Evolutionary conservation across 2,797 vertebrate species (phyloP).

Genomic region (Chiroxiphia lanceolata): DNA sequence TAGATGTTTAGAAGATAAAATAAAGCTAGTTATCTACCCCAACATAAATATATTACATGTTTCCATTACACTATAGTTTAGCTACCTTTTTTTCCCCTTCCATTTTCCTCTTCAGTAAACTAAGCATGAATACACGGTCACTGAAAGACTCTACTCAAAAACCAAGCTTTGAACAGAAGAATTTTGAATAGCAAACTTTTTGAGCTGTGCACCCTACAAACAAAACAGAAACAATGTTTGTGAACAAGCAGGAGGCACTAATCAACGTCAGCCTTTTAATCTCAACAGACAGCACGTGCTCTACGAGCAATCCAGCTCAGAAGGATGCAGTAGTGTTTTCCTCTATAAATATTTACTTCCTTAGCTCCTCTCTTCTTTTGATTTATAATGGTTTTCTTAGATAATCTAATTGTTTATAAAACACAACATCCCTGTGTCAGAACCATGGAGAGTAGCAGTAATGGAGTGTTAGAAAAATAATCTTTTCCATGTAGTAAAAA

Average conservation of each 20-base stretch:
- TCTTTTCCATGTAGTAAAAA: background rate
- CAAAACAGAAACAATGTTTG: background rate
- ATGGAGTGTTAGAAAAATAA: background rate
- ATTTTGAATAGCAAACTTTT: background rate
- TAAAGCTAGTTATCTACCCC: background rate
- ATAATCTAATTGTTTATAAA: background rate
- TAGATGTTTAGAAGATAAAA: background rate
- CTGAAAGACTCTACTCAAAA: background rate
- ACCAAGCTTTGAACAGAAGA: background rate
- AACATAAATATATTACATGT: background rate
- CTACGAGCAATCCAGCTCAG: background rate
- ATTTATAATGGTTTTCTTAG: background rate
- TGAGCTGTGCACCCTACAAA: background rate
- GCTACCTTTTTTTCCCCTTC: background rate
- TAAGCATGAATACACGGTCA: background rate
- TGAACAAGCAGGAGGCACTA: background rate
- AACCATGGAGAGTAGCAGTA: background rate
- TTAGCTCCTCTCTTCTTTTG: background rate
- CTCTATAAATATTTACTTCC: conserved; percentile 1
- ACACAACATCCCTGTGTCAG: background rate
- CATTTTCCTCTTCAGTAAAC: background rate
- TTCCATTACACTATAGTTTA: background rate
- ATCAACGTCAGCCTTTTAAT: background rate
- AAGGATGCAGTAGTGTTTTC: background rate
- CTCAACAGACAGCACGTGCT: background rate